phyloP scores from a whole-genome alignment of 2,888 invertebrate species.

The Ernsta delagoae region DNA sequence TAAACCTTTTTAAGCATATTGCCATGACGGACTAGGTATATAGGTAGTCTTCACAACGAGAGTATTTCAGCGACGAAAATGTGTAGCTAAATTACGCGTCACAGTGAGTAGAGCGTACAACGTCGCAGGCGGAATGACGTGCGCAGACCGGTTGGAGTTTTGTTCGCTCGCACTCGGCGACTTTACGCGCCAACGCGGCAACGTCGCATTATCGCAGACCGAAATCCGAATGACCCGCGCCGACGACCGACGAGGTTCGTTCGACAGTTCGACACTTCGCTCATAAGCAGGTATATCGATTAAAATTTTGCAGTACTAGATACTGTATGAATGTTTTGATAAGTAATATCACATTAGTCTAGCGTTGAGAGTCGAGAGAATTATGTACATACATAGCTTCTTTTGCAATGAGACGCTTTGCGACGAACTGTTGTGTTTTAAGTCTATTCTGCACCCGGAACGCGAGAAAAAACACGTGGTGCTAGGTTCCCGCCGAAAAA shows the following conservation, averaged over 20 bases:
- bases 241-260: background rate
- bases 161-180: conserved; percentile 7
- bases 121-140: conserved; percentile 10
- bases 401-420: no score
- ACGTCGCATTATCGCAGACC: conserved; percentile 10
- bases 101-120: conserved; percentile 2
- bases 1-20: background rate
- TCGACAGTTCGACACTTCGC: background rate
- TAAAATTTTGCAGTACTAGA: background rate
- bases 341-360: no score
- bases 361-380: no score
- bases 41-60: no score
- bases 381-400: no score
- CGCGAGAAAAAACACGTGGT: no score
- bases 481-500: no score
- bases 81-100: conserved; percentile 2
- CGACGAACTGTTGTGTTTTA: no score
- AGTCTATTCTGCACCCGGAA: no score
- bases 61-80: background rate
- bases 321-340: background rate
- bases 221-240: conserved; percentile 7
- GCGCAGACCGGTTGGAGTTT: conserved; percentile 3
- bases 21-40: no score
- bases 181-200: conserved; percentile 17
- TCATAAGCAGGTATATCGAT: background rate